A percentile compares a stretch with the other conserved stretches of the same genome.
These are phyloP conservation scores for Drosophila nr. perissopoda DNA, from an alignment of 2,888 invertebrate genomes.

Conservation along the genomic window DNA sequence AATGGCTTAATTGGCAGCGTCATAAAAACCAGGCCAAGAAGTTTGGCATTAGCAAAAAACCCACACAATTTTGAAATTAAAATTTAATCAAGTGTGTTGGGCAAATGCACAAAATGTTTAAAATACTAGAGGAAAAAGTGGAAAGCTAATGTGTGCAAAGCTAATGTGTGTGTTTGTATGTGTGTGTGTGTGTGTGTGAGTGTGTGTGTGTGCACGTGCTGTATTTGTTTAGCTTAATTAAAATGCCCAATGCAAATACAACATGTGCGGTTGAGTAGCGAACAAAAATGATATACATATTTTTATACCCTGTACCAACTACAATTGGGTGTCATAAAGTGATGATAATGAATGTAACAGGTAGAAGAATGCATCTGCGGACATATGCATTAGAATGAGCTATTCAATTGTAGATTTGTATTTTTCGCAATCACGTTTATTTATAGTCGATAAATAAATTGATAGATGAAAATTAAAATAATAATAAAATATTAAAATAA, in stretches of 20 bases:
- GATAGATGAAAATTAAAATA: background rate
- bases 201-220: slow-evolving; percentile 18
- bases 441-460: background rate
- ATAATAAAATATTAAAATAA: background rate
- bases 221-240: slow-evolving; percentile 70
- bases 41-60: slow-evolving; percentile 50
- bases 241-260: slow-evolving; percentile 58
- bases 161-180: slow-evolving; percentile 9
- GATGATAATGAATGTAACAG: background rate
- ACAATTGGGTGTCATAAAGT: background rate
- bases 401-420: background rate
- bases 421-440: background rate
- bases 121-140: slow-evolving; percentile 24
- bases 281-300: slow-evolving; percentile 35
- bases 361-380: background rate
- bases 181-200: slow-evolving; percentile 14
- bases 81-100: slow-evolving; percentile 68
- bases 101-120: slow-evolving; percentile 29
- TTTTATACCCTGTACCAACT: background rate
- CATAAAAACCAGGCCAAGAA: slow-evolving; percentile 38
- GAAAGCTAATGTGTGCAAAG: background rate
- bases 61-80: slow-evolving; percentile 54
- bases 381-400: background rate
- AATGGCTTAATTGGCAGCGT: slow-evolving; percentile 67
- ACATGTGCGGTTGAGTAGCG: slow-evolving; percentile 25